Conservation (phyloP, 2,113 vertebrate species). For the Lota lota region DNA sequence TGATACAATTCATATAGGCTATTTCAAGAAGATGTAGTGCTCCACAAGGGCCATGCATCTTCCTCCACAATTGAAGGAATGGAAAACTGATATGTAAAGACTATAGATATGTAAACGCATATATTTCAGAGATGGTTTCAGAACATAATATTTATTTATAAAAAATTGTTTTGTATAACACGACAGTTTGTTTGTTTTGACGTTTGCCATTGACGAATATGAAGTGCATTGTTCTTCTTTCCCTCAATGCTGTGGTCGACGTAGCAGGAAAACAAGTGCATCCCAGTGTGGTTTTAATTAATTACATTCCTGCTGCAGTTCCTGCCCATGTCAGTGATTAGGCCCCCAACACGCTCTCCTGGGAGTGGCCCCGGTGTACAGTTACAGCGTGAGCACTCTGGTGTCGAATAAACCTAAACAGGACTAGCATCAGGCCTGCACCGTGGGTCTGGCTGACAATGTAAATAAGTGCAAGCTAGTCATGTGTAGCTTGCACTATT, state of each 20-base stretch:
- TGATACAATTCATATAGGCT: no score
- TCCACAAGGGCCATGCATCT: no score
- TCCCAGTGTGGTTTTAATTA: slow-evolving; percentile 70
- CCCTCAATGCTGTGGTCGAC: slow-evolving; percentile 38
- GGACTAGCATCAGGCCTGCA: no score
- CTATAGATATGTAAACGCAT: no score
- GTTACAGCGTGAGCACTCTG: slow-evolving; percentile 44
- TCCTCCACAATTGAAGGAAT: no score
- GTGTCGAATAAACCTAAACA: slow-evolving; percentile 16
- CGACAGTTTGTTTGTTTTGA: slow-evolving; percentile 1
- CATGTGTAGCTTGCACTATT: no score
- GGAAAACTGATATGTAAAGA: no score
- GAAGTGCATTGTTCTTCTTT: slow-evolving; percentile 6
- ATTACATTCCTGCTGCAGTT: slow-evolving; percentile 64
- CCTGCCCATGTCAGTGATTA: slow-evolving; percentile 51
- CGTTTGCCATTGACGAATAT: neutral
- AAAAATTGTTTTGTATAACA: neutral
- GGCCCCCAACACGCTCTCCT: slow-evolving; percentile 48
- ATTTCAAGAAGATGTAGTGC: no score
- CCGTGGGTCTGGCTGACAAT: no score
- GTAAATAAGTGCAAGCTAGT: no score
- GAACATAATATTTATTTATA: no score
- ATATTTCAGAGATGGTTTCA: no score
- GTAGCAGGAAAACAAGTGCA: slow-evolving; percentile 71
- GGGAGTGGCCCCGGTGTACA: slow-evolving; percentile 35